Evolutionary conservation across 92 coral and sea anemone genomes (phyloP).

Genomic region (Isaurus tuberculatus): DNA sequence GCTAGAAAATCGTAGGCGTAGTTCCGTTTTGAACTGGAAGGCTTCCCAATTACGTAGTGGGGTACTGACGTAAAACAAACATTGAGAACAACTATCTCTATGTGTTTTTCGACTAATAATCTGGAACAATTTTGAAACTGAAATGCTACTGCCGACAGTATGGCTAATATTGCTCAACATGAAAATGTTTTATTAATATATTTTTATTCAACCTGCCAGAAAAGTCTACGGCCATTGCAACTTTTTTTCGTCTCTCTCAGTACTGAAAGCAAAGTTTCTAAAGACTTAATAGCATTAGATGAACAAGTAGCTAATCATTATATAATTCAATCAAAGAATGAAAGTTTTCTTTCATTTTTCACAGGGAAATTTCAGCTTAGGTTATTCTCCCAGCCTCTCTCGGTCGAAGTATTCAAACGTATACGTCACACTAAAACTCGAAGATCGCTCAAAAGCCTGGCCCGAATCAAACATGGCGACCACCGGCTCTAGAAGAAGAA

Average conservation of each 20-base stretch:
- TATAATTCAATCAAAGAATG: background rate
- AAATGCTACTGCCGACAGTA: background rate
- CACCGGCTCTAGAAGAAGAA: slow-evolving; percentile 56
- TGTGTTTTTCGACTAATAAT: no score
- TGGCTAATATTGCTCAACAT: slow-evolving; percentile 24
- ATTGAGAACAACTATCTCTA: no score
- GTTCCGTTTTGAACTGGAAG: no score
- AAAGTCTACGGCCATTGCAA: background rate
- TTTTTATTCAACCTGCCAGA: slow-evolving; percentile 40
- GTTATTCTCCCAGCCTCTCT: slow-evolving; percentile 44
- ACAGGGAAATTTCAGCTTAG: background rate
- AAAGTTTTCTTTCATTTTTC: slow-evolving; percentile 4
- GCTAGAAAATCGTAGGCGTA: no score
- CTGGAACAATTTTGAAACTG: no score
- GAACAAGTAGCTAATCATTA: background rate
- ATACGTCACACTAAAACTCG: slow-evolving; percentile 31
- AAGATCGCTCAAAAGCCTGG: slow-evolving; percentile 31
- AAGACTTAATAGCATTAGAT: background rate
- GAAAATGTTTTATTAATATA: slow-evolving; percentile 37
- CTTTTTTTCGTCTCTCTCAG: background rate
- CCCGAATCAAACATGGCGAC: slow-evolving; percentile 72
- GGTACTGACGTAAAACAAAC: no score
- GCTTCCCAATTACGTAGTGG: no score
- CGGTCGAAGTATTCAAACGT: slow-evolving; percentile 20
- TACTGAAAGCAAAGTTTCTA: background rate